phyloP scores from a whole-genome alignment of 2,113 vertebrate genomes.

The Dissostichus mawsoni region DNA sequence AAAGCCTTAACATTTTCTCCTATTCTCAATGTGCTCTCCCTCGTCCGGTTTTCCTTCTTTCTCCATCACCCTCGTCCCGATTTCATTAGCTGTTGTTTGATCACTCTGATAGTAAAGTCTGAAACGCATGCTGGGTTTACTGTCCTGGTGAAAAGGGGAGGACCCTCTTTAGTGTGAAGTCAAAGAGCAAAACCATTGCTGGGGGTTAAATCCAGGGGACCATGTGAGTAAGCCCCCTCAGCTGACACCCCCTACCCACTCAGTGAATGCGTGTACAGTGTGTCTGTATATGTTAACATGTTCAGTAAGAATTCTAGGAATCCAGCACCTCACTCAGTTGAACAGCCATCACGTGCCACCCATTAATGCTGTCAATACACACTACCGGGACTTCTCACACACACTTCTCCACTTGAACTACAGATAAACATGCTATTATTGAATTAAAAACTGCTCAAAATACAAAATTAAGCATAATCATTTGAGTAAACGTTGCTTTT shows the following conservation, averaged over 20 bases:
- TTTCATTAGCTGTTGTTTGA: constrained; percentile 32
- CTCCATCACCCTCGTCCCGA: neutral
- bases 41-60: neutral
- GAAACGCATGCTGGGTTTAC: constrained; percentile 26
- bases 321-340: neutral
- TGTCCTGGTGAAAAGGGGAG: neutral
- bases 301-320: constrained; percentile 3
- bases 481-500: neutral
- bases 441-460: neutral
- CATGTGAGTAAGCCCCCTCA: constrained; percentile 65
- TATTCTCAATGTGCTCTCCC: no score
- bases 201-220: constrained; percentile 49
- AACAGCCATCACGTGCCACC: constrained; percentile 12
- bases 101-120: constrained; percentile 21
- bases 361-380: constrained; percentile 33
- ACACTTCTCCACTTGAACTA: constrained; percentile 1
- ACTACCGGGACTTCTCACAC: neutral
- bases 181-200: constrained; percentile 22
- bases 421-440: neutral
- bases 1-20: no score
- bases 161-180: constrained; percentile 6
- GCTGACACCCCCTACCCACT: constrained; percentile 40
- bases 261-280: constrained; percentile 10
- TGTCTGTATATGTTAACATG: constrained; percentile 19
- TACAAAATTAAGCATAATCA: neutral